These are phyloP conservation scores for Drosophila atripex DNA, from an alignment of 2,888 invertebrate genomes.

Conservation along the genomic window DNA sequence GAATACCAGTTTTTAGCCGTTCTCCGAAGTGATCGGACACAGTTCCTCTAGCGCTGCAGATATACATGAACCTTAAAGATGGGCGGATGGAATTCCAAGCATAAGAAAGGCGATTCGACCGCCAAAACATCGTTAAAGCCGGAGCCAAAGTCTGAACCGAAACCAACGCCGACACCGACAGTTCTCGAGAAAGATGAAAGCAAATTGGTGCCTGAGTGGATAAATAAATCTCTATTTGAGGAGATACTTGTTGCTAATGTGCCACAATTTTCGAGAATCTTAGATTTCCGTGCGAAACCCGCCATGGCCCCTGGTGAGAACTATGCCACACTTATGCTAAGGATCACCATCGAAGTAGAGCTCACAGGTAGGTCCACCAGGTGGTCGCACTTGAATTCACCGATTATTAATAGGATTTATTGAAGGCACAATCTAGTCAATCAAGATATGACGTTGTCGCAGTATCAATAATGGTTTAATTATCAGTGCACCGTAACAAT, in stretches of 20 bases:
- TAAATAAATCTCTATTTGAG: constrained; percentile 64
- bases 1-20: constrained; percentile 13
- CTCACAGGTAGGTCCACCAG: constrained; percentile 48
- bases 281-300: constrained; percentile 53
- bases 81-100: constrained; percentile 55
- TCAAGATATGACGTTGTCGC: constrained; percentile 12
- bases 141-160: background rate
- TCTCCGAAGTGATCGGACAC: constrained; percentile 13
- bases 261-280: constrained; percentile 55
- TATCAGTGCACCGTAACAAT: constrained; percentile 1
- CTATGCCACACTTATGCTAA: constrained; percentile 73
- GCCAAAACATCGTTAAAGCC: constrained; percentile 37
- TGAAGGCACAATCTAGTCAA: background rate
- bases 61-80: constrained; percentile 21
- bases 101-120: constrained; percentile 28
- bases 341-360: constrained; percentile 63
- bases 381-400: background rate
- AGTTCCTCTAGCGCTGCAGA: background rate
- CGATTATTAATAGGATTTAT: background rate
- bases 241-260: constrained; percentile 57
- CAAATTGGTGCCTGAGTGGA: constrained; percentile 66
- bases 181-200: constrained; percentile 4
- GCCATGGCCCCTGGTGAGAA: constrained; percentile 76
- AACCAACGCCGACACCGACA: background rate
- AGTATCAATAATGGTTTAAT: constrained; percentile 24